Evolutionary conservation across 2,888 invertebrate species (phyloP), one percentile per base, ranked within the genome.

Genomic region (Cataglyphis rosenhaueri): DNA sequence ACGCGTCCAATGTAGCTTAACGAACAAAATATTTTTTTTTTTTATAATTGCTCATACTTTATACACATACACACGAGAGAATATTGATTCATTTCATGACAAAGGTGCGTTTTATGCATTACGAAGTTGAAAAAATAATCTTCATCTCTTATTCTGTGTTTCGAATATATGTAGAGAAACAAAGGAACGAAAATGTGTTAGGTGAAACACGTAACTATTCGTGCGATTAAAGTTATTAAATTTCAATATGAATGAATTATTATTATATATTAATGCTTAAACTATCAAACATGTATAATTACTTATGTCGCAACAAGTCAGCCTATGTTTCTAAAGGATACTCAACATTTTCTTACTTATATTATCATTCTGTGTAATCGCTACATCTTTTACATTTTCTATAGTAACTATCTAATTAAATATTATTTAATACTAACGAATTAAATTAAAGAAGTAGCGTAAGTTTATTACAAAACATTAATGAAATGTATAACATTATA

Each of bases 101-200:
- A 59, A 9, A 70, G 25, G 8, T 38, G 29, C 64, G 1, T 57
- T 57, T 66, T 57, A 38, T 1, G 18, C 3, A 41, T 65, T 38
- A 29, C 25, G 12, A 55, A 29, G 15, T 61, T 59, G 70, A 12
- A 79, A 79, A 79, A 79, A 79, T 79, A 79, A 68, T 44, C 44
- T 59, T 55, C n/a, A 38, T 79, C 32, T 55, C n/a, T 35, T 70
- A 21, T 25, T 29, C 32, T 15, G 21, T 6, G 12, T 25, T 44
- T 12, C 21, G 35, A 68, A 21, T 59, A 21, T 1, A 25, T 44
- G 32, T 57, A 8, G 44, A 59, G 18, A 29, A 35, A 25, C 21
- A 9, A 25, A 44, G 35, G 32, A 74, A 44, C 32, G 9, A 3
- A 76, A 29, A 76, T 52, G 15, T 48, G 15, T 48, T 62, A 32